Base-by-base conservation (phyloP, 2,888 invertebrate genomes). In the Caenorhabditis imperialis region DNA sequence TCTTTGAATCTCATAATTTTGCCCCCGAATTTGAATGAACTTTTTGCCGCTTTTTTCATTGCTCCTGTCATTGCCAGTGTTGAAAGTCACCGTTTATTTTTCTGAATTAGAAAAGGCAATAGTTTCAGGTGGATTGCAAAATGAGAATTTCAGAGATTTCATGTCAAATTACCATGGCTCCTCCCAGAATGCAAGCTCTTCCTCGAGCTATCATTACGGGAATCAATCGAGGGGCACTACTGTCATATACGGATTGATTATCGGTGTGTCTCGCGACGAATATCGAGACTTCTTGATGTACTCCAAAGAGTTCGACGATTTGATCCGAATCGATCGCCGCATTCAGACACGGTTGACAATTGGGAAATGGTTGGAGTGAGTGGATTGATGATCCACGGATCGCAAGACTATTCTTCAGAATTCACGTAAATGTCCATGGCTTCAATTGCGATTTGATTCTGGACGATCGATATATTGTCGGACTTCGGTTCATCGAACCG, bases 331-430 rank as follows among this genome's bases (percentile, higher is more conserved):
- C 22, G 18, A 18, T 14, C 7, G 23, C 1, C 18, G 20, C 35
- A 33, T 55, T 10, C 14, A 4, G 7, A 14, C 7, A 10, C 30
- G 5, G 1, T 3, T 57, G 3, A 20, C 8, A 7, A 50, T 65
- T 23, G 65, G 65, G 35, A 25, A 30, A 10, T 58, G 60, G 69
- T 3, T 69, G 0, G 44, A n/a, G 69, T 60, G 16, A 25, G 54
- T 12, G n/a, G n/a, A n/a, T n/a, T n/a, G n/a, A n/a, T n/a, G n/a
- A n/a, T n/a, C n/a, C n/a, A n/a, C n/a, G n/a, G n/a, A n/a, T n/a
- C n/a, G n/a, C n/a, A n/a, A n/a, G n/a, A n/a, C n/a, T n/a, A n/a
- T n/a, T n/a, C n/a, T 51, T 37, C 44, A 57, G 67, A 35, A 6
- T 58, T 8, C n/a, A 14, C 3, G 37, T 53, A 12, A 10, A 4